These are phyloP conservation scores for Pristionchus fissidentatus DNA, from an alignment of 2,888 invertebrate genomes.

Conservation along the genomic window DNA sequence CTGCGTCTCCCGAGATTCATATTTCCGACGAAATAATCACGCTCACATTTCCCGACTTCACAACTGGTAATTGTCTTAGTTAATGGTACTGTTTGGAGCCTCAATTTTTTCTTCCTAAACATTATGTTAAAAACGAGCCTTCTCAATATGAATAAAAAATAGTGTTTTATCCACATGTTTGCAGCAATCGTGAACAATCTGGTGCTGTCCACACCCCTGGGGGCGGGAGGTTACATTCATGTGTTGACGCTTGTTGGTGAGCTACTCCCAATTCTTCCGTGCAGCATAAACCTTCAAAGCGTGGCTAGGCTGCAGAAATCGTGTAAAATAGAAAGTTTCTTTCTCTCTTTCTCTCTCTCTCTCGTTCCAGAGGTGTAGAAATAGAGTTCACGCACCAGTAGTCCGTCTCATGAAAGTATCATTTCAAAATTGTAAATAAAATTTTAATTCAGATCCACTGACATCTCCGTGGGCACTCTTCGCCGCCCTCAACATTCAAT, in stretches of 20 bases:
- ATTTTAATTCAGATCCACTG: neutral
- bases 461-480: slow-evolving; percentile 39
- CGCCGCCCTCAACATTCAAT: slow-evolving; percentile 28
- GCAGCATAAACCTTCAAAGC: no score
- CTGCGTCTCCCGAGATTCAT: slow-evolving; percentile 39
- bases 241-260: slow-evolving; percentile 42
- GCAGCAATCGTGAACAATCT: slow-evolving; percentile 41
- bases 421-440: no score
- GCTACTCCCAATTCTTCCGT: no score
- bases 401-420: no score
- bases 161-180: neutral
- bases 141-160: no score
- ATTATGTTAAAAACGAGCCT: no score
- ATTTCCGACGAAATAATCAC: slow-evolving; percentile 46
- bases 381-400: no score
- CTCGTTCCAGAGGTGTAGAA: no score
- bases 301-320: no score
- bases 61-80: neutral
- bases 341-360: neutral
- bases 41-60: slow-evolving; percentile 40
- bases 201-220: neutral
- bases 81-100: neutral
- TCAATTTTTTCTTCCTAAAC: no score
- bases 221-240: slow-evolving; percentile 37
- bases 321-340: no score